Evolutionary conservation across 2,888 invertebrate genomes (phyloP), one percentile per base, ranked within the genome.

Genomic region (Chymomyza procnemis): DNA sequence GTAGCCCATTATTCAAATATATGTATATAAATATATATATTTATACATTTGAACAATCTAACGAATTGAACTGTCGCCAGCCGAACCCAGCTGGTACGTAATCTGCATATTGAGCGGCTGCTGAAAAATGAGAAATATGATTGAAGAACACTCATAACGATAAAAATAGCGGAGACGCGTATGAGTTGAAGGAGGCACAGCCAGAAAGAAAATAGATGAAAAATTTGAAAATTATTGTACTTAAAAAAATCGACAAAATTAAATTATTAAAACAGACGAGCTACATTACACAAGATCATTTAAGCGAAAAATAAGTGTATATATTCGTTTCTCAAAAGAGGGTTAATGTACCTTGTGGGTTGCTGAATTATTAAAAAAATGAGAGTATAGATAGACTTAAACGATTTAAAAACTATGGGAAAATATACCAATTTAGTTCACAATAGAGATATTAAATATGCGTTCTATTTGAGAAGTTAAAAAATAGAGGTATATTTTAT

Each of bases 101-200:
- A 50, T 50, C 50, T 16, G 3, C 18, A 19, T 18, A 50, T 19
- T 50, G 56, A 58, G 67, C 73, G 71, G 83, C 68, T 78, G 72
- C 61, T 75, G 85, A 82, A 82, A 82, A 83, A 79, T 81, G 74
- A 78, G 79, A 85, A 81, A 75, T 84, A 84, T 84, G 84, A 86
- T 84, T 84, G 84, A 86, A 78, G 78, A 79, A 81, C 76, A 84
- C 86, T 86, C 84, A 86, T 78, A 60, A 56, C 55, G 68, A 64
- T 84, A 84, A 74, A 86, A 86, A 86, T 84, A 84, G 82, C 57
- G 66, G 66, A 64, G 52, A 68, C 61, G 56, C 59, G 60, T 26
- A 55, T 4, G 34, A 41, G 34, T 41, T 41, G 34, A 41, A 41
- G 34, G 34, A 41, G 34, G 34, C 34, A 18, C 48, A 61, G 46